A percentile compares a stretch with the other conserved stretches of the same genome.
These are phyloP conservation scores for Turdus rufiventris DNA, from an alignment of 2,113 vertebrate species.

Conservation along the genomic window DNA sequence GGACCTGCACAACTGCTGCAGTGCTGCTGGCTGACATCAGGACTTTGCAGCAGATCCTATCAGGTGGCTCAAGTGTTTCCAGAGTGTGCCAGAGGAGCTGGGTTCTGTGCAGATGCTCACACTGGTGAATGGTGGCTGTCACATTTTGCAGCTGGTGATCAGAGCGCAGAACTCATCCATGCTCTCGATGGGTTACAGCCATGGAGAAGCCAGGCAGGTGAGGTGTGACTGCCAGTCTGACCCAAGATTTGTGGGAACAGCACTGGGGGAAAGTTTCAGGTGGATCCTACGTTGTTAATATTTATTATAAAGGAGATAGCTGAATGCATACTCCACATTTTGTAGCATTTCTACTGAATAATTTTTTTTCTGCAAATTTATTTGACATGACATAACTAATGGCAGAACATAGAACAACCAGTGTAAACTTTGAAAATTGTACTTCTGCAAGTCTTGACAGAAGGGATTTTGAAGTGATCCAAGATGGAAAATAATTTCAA, in stretches of 20 bases:
- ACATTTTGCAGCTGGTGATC: fast-evolving
- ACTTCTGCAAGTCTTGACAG: not conserved
- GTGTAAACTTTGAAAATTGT: not conserved
- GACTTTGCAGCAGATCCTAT: not conserved
- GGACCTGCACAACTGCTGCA: not conserved
- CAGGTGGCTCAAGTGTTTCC: not conserved
- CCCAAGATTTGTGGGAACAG: not conserved
- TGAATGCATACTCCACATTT: not conserved
- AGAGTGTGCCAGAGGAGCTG: not conserved
- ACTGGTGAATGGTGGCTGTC: not conserved
- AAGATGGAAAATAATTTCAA: not conserved
- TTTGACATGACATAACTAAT: not conserved
- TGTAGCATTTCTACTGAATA: not conserved
- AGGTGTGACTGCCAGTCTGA: not conserved
- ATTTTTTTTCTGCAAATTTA: not conserved
- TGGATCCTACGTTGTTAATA: fast-evolving
- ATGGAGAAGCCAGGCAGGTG: not conserved
- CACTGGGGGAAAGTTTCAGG: not conserved
- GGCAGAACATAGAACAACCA: not conserved
- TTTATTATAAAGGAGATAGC: not conserved
- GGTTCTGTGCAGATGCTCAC: not conserved
- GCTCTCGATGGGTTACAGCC: not conserved
- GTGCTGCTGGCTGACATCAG: fast-evolving
- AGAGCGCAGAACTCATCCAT: fast-evolving
- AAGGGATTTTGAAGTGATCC: not conserved